Evolutionary conservation across 1,140 invertebrate species (phyloP), one percentile per base, ranked within the genome.

Genomic region (Camponotus vicinus): DNA sequence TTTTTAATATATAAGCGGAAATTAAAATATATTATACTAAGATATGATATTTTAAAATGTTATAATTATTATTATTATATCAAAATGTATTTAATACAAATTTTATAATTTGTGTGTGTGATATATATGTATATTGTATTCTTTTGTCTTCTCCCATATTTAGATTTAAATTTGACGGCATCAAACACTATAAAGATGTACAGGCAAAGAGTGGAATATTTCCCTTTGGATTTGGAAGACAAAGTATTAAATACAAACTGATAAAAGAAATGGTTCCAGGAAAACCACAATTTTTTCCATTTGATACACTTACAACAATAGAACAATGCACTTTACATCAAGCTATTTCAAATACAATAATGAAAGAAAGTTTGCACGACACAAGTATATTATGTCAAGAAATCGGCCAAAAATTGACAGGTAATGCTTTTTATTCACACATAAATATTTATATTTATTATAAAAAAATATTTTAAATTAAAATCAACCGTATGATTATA

Each of bases 161-260:
- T 91, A 97, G 96, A 88, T 95, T 96, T 71, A 95, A 96, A 57
- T 94, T 97, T 45, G 97, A 97, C 92, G 97, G 97, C 3, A 96
- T 97, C 75, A 95, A 96, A 91, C 92, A 95, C 79, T 93, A 95
- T 27, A 91, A 93, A 5, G 93, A 94, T 42, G 84, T 94, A 3
- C 88, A 94, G 37, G 93, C 95, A 88, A 95, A 93, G 4, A 94
- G 96, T 18, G 94, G 95, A 37, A 84, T 96, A 6, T 93, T 96
- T 42, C 96, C 96, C 45, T 97, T 95, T 89, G 91, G 96, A 9
- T 96, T 95, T n/a, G 95, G 95, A 13, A 95, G 95, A 73, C 96
- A 97, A 92, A 96, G 96, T 83, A 92, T 95, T 61, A 96, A 95
- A 90, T 96, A 96, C 85, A 95, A 95, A 91, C 92, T 97, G 3